These are phyloP conservation scores for Papilio polytes DNA, from an alignment of 1,140 invertebrate species.

Conservation along the genomic window DNA sequence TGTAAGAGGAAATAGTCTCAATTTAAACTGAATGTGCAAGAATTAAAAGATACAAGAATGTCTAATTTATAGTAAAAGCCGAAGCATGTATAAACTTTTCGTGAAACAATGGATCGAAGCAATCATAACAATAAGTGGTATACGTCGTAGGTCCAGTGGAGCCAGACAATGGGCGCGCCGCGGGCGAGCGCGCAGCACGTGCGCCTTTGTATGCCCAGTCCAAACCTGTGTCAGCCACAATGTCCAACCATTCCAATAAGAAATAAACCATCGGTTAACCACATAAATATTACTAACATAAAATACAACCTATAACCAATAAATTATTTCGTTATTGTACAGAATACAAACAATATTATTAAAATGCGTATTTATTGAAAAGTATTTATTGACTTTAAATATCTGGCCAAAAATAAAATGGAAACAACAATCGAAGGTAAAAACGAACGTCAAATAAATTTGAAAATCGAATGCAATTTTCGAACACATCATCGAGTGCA, in stretches of 20 bases:
- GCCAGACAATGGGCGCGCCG: slow-evolving; percentile 64
- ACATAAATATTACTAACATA: slow-evolving; percentile 19
- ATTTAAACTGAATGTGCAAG: background rate
- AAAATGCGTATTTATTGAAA: background rate
- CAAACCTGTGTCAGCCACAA: slow-evolving; percentile 40
- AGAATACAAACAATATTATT: slow-evolving; percentile 16
- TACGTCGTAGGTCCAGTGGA: slow-evolving; percentile 41
- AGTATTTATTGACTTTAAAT: background rate
- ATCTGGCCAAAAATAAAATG: background rate
- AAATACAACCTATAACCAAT: slow-evolving; percentile 16
- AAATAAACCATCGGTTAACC: slow-evolving; percentile 19
- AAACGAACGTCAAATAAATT: background rate
- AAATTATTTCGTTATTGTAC: slow-evolving; percentile 6
- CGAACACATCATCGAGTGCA: background rate
- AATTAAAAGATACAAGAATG: slow-evolving; percentile 44
- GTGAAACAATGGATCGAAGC: slow-evolving; percentile 66
- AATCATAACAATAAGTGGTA: slow-evolving; percentile 45
- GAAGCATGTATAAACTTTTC: slow-evolving; percentile 70
- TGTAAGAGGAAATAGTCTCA: background rate
- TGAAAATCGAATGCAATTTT: background rate
- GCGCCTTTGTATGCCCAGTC: slow-evolving; percentile 71
- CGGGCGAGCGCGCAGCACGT: slow-evolving; percentile 60
- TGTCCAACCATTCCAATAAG: slow-evolving; percentile 21
- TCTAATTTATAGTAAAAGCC: slow-evolving; percentile 66
- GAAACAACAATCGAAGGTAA: background rate